These are phyloP conservation scores for Austrolebias charrua DNA, from an alignment of 2,797 vertebrate species.

Conservation along the genomic window DNA sequence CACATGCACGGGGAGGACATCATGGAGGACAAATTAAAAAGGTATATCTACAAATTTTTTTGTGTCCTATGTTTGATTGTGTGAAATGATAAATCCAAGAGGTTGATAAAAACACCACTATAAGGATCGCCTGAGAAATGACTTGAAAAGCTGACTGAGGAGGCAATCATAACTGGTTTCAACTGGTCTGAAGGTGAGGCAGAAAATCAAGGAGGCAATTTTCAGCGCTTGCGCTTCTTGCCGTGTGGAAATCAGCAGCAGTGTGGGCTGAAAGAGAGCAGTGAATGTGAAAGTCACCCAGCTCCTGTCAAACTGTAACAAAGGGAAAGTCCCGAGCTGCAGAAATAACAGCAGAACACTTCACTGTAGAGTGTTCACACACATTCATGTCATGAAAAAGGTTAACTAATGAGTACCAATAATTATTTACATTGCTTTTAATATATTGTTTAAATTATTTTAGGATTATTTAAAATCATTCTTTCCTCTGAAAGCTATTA, in stretches of 20 bases:
- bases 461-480: too few relatives aligned
- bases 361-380: slow-evolving; percentile 6
- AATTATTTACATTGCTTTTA: too few relatives aligned
- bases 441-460: too few relatives aligned
- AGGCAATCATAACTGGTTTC: slow-evolving; percentile 16
- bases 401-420: too few relatives aligned
- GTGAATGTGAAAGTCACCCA: slow-evolving; percentile 53
- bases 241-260: slow-evolving; percentile 30
- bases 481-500: too few relatives aligned
- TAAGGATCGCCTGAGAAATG: slow-evolving; percentile 5
- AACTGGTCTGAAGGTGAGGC: slow-evolving; percentile 10
- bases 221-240: slow-evolving; percentile 18
- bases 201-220: slow-evolving; percentile 34
- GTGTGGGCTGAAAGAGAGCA: slow-evolving; percentile 23
- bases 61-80: too few relatives aligned
- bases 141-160: slow-evolving; percentile 4
- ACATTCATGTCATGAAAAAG: background rate
- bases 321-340: slow-evolving; percentile 45
- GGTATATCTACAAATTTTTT: too few relatives aligned
- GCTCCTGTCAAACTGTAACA: slow-evolving; percentile 44
- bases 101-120: background rate
- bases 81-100: too few relatives aligned
- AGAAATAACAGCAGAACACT: slow-evolving; percentile 54
- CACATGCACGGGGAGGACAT: too few relatives aligned
- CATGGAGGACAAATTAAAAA: too few relatives aligned